Conservation (phyloP, 1,140 invertebrate genomes). For the Aphelenchoides avenae region DNA sequence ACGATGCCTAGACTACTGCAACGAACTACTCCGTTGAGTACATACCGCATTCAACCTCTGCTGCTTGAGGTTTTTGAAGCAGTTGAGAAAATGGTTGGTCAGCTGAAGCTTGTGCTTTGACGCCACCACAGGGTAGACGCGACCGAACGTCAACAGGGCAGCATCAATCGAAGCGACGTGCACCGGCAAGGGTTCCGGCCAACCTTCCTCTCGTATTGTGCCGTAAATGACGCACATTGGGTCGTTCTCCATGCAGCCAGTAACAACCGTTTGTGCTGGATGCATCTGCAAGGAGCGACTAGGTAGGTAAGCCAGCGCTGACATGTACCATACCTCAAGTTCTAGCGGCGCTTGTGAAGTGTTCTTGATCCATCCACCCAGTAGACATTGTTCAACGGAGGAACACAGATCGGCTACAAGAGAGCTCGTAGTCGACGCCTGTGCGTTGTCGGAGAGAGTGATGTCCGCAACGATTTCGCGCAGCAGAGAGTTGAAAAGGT, state of each 20-base stretch:
- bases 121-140: slow-evolving; percentile 84
- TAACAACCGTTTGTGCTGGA: slow-evolving; percentile 15
- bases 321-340: slow-evolving; percentile 44
- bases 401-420: slow-evolving; percentile 77
- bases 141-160: slow-evolving; percentile 83
- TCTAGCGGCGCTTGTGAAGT: slow-evolving; percentile 95
- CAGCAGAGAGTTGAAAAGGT: slow-evolving; percentile 60
- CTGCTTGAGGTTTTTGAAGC: slow-evolving; percentile 68
- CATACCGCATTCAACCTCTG: slow-evolving; percentile 34
- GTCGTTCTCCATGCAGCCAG: slow-evolving; percentile 37
- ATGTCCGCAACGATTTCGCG: slow-evolving; percentile 89
- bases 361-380: slow-evolving; percentile 71
- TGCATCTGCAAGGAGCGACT: slow-evolving; percentile 29
- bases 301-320: not conserved
- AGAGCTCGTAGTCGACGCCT: slow-evolving; percentile 88
- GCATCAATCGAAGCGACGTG: slow-evolving; percentile 95
- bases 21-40: not conserved
- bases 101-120: slow-evolving; percentile 93
- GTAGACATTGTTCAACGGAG: slow-evolving; percentile 68
- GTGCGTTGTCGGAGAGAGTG: slow-evolving; percentile 85
- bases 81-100: slow-evolving; percentile 90
- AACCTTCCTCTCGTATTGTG: slow-evolving; percentile 32
- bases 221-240: slow-evolving; percentile 38
- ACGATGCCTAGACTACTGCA: no score
- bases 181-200: slow-evolving; percentile 80